Evolutionary conservation across 2,113 vertebrate species (phyloP), one percentile per base, ranked within the genome.

Genomic region (Cyprinodon variegatus): DNA sequence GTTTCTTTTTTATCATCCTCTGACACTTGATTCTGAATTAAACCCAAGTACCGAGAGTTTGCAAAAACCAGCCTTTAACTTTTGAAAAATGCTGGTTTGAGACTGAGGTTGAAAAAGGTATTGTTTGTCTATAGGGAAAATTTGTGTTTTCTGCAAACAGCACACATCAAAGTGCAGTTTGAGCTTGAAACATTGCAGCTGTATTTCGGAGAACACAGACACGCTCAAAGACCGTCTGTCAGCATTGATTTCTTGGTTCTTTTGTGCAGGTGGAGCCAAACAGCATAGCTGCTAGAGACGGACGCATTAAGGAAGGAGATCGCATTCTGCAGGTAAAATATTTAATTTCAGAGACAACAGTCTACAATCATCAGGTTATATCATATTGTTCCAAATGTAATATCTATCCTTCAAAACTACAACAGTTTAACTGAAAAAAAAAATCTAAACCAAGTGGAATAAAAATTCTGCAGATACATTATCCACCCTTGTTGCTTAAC

Each of bases 301-400:
- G 97, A 12, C 96, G 96, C 63, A 99, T 99, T 87, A 94, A 94
- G 72, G 95, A 98, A 87, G 97, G 97, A 72, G 97, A 99, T 85
- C 94, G 96, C 15, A 99, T 99, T 91, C 90, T 99, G 81, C 97
- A 99, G 93, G 98, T 98, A 92, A 15, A 60, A 70, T 41, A 64
- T 77, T 67, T 81, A n/a, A 38, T 60, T 50, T 60, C 40, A 53
- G 37, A 29, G 57, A 53, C 50, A 8, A 53, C 50, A 17, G 20
- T 53, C 15, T 7, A 57, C 50, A 6, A 57, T 9, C 38, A 76
- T 39, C 46, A 48, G 57, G 45, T 17, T 40, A 57, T 20, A 13
- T 84, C 75, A n/a, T 63, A 53, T 38, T 59, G 2, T 57, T 20
- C 20, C 14, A 57, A 57, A 57, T 20, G 14, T 29, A 14, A 38